Evolutionary conservation across 2,113 vertebrate species (phyloP).

Genomic region (Alligator mississippiensis): DNA sequence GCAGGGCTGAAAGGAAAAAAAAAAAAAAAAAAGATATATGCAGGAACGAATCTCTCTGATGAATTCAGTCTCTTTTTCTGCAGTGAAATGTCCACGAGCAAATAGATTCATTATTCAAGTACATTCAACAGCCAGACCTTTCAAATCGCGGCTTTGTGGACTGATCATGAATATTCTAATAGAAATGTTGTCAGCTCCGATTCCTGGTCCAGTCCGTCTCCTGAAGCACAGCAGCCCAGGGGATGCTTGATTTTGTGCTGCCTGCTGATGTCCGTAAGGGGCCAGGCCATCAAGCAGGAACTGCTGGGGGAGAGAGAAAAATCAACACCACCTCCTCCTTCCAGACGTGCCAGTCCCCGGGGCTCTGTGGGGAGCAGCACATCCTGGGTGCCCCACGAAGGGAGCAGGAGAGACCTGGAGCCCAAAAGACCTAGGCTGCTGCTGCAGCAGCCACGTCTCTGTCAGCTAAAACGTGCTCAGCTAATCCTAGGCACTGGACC

Average conservation of each 20-base stretch:
- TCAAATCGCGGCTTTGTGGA: neutral
- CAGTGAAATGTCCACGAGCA: neutral
- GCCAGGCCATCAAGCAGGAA: neutral
- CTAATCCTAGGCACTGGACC: too few species aligned
- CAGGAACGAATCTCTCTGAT: neutral
- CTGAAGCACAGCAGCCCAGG: rapidly evolving
- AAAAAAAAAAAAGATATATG: neutral
- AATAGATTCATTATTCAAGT: neutral
- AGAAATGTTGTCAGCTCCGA: rapidly evolving
- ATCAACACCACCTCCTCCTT: neutral
- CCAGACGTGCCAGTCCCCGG: neutral
- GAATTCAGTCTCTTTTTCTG: neutral
- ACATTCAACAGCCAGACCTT: neutral
- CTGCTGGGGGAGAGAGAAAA: neutral
- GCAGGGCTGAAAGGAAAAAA: neutral
- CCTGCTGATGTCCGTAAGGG: neutral
- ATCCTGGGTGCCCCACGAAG: neutral
- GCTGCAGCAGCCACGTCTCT: too few species aligned
- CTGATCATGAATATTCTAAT: rapidly evolving
- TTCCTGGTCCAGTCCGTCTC: neutral
- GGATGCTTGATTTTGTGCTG: neutral
- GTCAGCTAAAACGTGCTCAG: too few species aligned
- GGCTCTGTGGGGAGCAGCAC: neutral
- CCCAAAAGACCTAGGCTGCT: too few species aligned
- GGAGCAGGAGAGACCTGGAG: too few species aligned